Percentiles rank a stretch among this genome's conserved stretches.
Evolutionary conservation across 2,113 vertebrate genomes (phyloP).

Genomic region (Pandion haliaetus): DNA sequence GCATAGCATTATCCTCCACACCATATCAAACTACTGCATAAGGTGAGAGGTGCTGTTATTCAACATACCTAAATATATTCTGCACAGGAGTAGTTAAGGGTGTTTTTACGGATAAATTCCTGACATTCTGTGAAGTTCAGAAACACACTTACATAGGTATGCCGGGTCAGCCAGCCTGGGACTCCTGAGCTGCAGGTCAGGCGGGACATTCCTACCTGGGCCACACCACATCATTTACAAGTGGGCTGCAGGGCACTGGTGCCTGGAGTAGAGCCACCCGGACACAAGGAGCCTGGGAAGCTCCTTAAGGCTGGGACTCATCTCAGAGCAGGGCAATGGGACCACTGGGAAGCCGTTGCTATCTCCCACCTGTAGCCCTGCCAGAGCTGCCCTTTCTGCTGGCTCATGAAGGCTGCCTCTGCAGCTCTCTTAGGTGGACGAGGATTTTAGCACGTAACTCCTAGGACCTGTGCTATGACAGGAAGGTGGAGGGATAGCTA

Average conservation of each 20-base stretch:
- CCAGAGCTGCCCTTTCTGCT: neutral
- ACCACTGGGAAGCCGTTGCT: neutral
- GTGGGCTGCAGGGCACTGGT: neutral
- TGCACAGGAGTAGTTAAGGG: neutral
- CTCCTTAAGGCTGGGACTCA: neutral
- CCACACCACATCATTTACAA: neutral
- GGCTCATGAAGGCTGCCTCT: neutral
- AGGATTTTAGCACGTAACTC: neutral
- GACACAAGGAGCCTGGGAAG: neutral
- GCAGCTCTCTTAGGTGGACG: neutral
- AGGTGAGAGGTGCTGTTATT: neutral
- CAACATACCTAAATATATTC: neutral
- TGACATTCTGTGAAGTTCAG: neutral
- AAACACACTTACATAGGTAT: neutral
- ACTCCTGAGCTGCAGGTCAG: neutral
- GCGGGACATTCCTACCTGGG: neutral
- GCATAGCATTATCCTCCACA: neutral
- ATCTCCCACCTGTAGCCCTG: neutral
- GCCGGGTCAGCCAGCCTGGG: no score
- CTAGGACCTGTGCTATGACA: neutral
- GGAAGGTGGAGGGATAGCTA: neutral
- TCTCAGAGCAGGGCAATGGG: fast-evolving
- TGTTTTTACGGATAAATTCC: neutral
- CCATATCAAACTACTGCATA: neutral
- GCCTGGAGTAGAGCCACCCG: neutral